phyloP scores from a whole-genome alignment of 2,888 invertebrate genomes.

The Ectemnius cavifrons region DNA sequence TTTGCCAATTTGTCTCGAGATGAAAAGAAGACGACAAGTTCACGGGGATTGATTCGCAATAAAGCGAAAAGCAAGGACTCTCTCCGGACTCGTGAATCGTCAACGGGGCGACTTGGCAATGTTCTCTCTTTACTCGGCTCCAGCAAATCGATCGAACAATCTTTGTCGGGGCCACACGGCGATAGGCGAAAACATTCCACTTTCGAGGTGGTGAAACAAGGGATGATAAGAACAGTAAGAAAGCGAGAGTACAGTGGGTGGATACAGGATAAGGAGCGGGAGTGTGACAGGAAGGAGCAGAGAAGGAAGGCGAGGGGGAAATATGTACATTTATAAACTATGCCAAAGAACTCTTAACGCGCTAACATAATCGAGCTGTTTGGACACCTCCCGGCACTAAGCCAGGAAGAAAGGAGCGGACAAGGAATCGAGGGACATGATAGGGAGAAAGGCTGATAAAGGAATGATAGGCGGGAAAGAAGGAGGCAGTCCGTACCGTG shows the following conservation, averaged over 20 bases:
- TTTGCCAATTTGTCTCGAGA: conserved; percentile 63
- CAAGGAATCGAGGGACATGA: background rate
- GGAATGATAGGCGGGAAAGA: background rate
- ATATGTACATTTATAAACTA: conserved; percentile 62
- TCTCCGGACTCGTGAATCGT: conserved; percentile 19
- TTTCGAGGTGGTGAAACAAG: conserved; percentile 60
- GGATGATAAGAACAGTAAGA: conserved; percentile 7
- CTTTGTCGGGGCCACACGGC: conserved; percentile 45
- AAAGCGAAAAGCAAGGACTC: background rate
- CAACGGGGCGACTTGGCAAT: conserved; percentile 39
- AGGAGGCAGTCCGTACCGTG: conserved; percentile 13
- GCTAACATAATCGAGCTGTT: conserved; percentile 56
- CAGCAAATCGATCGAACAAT: conserved; percentile 10
- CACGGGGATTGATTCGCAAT: too few relatives aligned
- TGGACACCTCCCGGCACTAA: conserved; percentile 46
- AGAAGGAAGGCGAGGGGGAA: background rate
- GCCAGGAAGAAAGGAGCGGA: conserved; percentile 2
- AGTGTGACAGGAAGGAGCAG: background rate
- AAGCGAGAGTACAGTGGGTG: background rate
- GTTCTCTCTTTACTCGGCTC: conserved; percentile 23
- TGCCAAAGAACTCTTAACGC: conserved; percentile 64
- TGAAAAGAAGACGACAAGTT: conserved; percentile 19
- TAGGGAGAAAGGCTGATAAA: too few relatives aligned
- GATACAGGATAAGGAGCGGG: background rate
- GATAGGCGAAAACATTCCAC: conserved; percentile 69